These are phyloP conservation scores for Ciconia nigra DNA, from an alignment of 2,797 vertebrate species.

Conservation along the genomic window DNA sequence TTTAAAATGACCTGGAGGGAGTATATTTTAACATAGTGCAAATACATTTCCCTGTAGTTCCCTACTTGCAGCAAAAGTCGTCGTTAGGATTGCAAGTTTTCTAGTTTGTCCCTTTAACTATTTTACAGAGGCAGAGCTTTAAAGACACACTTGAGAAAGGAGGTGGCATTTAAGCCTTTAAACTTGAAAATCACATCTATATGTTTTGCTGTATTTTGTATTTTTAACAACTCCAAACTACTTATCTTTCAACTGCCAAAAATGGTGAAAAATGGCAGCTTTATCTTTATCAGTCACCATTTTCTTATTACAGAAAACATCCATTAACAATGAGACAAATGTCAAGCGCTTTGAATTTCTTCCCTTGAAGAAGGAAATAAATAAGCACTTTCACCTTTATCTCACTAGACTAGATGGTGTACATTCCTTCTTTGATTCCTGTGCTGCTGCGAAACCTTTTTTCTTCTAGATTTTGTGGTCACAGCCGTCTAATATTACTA, in stretches of 20 bases:
- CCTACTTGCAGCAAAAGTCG: not conserved
- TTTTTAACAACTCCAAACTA: not conserved
- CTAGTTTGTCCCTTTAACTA: not conserved
- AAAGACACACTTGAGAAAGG: not conserved
- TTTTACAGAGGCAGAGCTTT: not conserved
- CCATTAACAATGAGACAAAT: not conserved
- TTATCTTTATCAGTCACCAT: not conserved
- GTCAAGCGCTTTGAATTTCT: not conserved
- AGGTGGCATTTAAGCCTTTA: not conserved
- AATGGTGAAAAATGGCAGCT: not conserved
- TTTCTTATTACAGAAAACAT: not conserved
- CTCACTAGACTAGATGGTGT: not conserved
- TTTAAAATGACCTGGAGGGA: not conserved
- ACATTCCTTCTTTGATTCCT: not conserved
- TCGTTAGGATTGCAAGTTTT: not conserved
- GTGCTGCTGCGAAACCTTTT: not conserved
- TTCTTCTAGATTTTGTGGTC: not conserved
- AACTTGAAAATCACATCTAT: not conserved
- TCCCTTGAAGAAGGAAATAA: not conserved
- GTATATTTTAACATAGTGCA: not conserved
- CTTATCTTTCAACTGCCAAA: not conserved
- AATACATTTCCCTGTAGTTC: not conserved
- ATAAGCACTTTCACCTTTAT: not conserved
- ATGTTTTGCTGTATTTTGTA: not conserved
- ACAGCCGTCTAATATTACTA: not conserved